These are phyloP conservation scores for Syngnathus scovelli DNA, from an alignment of 2,113 vertebrate species.

Conservation along the genomic window DNA sequence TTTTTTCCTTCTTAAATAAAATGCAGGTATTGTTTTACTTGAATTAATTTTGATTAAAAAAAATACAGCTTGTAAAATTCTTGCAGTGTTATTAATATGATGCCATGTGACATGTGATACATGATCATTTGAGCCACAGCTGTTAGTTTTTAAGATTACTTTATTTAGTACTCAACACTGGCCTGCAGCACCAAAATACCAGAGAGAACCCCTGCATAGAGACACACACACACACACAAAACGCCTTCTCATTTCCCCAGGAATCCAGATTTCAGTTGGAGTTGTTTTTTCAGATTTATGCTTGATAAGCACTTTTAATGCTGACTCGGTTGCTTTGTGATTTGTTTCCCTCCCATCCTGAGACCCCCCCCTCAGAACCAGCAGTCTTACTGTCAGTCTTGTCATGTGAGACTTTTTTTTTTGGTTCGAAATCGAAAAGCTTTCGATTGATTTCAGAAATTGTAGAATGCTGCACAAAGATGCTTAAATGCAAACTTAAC, in stretches of 20 bases:
- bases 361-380: background rate
- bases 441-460: background rate
- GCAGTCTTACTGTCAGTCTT: background rate
- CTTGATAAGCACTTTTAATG: constrained; percentile 47
- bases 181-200: constrained; percentile 2
- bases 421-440: background rate
- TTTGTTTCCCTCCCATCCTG: constrained; percentile 11
- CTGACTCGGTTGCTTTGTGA: constrained; percentile 37
- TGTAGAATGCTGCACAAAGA: background rate
- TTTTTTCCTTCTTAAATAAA: too few relatives aligned
- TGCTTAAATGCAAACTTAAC: constrained; percentile 11
- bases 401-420: background rate
- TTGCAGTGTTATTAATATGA: too few relatives aligned
- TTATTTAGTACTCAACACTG: too few relatives aligned
- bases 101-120: too few relatives aligned
- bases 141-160: background rate
- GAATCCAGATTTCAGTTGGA: constrained; percentile 51
- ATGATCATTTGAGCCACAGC: background rate
- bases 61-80: too few relatives aligned
- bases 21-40: too few relatives aligned
- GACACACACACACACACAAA: background rate
- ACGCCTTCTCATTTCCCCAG: constrained; percentile 50
- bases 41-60: too few relatives aligned
- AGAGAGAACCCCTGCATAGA: constrained; percentile 6
- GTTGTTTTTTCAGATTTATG: constrained; percentile 60